phyloP scores from a whole-genome alignment of 1,140 invertebrate species.

The Acromyrmex charruanus region DNA sequence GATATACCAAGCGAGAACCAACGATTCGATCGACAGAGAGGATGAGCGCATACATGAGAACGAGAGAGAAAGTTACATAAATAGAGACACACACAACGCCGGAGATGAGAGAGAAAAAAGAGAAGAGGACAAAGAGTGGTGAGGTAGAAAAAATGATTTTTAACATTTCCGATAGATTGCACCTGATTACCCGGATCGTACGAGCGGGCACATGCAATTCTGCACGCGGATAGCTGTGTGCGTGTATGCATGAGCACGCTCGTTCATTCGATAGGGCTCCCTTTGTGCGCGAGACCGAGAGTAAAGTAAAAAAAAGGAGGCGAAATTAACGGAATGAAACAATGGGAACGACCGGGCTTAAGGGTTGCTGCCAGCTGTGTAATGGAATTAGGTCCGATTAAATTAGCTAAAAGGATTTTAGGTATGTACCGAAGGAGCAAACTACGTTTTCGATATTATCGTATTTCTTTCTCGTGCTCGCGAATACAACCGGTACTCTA shows the following conservation, averaged over 20 bases:
- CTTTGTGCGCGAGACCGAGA: constrained; percentile 36
- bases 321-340: constrained; percentile 72
- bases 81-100: not conserved
- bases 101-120: not conserved
- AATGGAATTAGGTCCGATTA: constrained; percentile 76
- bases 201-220: constrained; percentile 37
- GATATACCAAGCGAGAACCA: constrained; percentile 39
- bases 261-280: constrained; percentile 57
- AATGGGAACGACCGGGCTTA: constrained; percentile 69
- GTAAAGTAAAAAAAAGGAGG: constrained; percentile 64
- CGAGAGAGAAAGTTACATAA: constrained; percentile 46
- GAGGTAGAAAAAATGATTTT: constrained; percentile 71
- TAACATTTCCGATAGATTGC: constrained; percentile 72
- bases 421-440: constrained; percentile 55
- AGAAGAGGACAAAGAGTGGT: not conserved
- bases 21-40: constrained; percentile 37
- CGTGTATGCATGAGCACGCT: constrained; percentile 48
- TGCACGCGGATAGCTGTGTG: constrained; percentile 5
- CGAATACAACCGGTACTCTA: constrained; percentile 23
- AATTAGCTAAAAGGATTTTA: constrained; percentile 77
- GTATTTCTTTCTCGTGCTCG: constrained; percentile 53
- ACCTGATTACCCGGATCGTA: constrained; percentile 61
- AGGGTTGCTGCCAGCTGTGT: constrained; percentile 61
- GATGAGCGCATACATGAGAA: not conserved
- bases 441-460: constrained; percentile 67